Evolutionary conservation across 2,888 invertebrate species (phyloP).

Genomic region (Mythimna albipuncta): DNA sequence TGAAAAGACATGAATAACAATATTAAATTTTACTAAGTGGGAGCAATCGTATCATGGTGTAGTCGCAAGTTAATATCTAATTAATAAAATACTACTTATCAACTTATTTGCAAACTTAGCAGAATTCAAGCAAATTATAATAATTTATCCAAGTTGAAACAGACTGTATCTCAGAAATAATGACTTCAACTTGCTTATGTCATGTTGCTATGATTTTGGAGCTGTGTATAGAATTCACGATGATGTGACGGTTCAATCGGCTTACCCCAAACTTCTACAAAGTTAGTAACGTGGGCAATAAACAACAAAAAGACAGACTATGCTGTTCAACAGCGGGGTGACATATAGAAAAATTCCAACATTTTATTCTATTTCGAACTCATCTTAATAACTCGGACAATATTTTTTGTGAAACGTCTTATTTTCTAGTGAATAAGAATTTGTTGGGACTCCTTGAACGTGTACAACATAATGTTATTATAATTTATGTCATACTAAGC

Average conservation of each 20-base stretch:
- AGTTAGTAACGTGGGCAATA: conserved; percentile 75
- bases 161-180: not conserved
- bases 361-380: conserved; percentile 81
- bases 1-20: conserved; percentile 5
- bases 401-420: conserved; percentile 86
- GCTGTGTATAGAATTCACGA: conserved; percentile 4
- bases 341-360: conserved; percentile 77
- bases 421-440: conserved; percentile 89
- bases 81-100: conserved; percentile 22
- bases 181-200: conserved; percentile 3
- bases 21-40: conserved; percentile 16
- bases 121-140: not conserved
- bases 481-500: conserved; percentile 91
- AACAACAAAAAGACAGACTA: conserved; percentile 74
- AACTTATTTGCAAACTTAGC: conserved; percentile 25
- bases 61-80: conserved; percentile 11
- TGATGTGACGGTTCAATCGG: conserved; percentile 31
- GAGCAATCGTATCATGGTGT: conserved; percentile 15
- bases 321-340: conserved; percentile 75
- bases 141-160: not conserved
- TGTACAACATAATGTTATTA: conserved; percentile 90
- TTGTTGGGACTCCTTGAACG: conserved; percentile 89
- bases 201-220: conserved; percentile 15
- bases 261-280: conserved; percentile 46
- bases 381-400: conserved; percentile 82